These are phyloP conservation scores for Colletes gigas DNA, from an alignment of 1,140 invertebrate species.

Conservation along the genomic window DNA sequence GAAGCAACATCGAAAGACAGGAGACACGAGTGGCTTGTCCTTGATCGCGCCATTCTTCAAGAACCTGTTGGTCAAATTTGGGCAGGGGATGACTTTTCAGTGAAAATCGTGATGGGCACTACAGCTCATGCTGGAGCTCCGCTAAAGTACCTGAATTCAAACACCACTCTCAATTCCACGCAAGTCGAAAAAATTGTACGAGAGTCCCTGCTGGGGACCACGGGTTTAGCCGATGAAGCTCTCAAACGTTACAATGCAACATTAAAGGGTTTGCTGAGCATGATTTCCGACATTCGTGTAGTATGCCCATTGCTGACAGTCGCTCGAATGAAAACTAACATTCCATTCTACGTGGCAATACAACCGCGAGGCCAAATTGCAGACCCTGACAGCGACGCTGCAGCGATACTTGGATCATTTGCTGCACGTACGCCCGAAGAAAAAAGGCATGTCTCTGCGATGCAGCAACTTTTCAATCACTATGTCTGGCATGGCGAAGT, in stretches of 20 bases:
- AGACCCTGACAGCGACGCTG: conserved; percentile 86
- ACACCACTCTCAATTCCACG: conserved; percentile 84
- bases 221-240: conserved; percentile 83
- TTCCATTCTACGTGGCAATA: conserved; percentile 88
- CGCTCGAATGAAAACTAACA: conserved; percentile 81
- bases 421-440: conserved; percentile 86
- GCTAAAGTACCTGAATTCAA: conserved; percentile 81
- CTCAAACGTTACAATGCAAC: conserved; percentile 85
- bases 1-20: conserved; percentile 80
- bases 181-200: conserved; percentile 84
- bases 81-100: conserved; percentile 78
- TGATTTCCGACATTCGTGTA: conserved; percentile 90
- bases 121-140: conserved; percentile 87
- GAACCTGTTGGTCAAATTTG: conserved; percentile 85
- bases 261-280: conserved; percentile 84
- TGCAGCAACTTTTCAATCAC: conserved; percentile 91
- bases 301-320: conserved; percentile 88
- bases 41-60: conserved; percentile 86
- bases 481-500: conserved; percentile 88
- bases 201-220: conserved; percentile 84
- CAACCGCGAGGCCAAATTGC: conserved; percentile 83
- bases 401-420: conserved; percentile 89
- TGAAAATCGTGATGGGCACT: conserved; percentile 86
- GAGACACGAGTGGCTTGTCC: conserved; percentile 88
- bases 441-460: conserved; percentile 87